phyloP scores from a whole-genome alignment of 2,797 vertebrate species.

The Carapus acus region DNA sequence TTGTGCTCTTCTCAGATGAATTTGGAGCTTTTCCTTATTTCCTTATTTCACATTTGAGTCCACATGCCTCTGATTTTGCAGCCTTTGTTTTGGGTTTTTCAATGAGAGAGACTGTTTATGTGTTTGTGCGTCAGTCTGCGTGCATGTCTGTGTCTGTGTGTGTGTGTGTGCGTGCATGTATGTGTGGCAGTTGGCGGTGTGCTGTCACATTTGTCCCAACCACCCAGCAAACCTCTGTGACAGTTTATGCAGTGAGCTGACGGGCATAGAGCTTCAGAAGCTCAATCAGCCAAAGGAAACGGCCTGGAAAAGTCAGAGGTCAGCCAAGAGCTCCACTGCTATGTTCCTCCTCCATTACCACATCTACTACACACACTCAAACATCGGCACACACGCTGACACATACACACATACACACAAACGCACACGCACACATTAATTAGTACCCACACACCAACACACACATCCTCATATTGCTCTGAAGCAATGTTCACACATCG shows the following conservation, averaged over 20 bases:
- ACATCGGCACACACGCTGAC: no score
- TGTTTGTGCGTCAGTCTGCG: background rate
- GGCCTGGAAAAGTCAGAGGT: background rate
- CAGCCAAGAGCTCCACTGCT: background rate
- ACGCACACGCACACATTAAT: no score
- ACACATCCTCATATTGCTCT: no score
- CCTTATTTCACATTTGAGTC: no score
- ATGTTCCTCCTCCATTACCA: no score
- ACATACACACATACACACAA: no score
- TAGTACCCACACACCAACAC: no score
- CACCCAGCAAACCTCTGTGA: background rate
- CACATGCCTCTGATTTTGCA: no score
- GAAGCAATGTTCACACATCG: no score
- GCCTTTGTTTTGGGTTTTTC: background rate
- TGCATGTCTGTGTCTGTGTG: background rate
- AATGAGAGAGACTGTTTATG: background rate
- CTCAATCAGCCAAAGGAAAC: background rate
- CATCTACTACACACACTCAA: no score
- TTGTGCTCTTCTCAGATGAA: no score
- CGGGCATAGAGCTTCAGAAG: background rate
- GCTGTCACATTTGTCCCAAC: background rate
- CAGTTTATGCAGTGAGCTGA: background rate
- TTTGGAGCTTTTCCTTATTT: no score
- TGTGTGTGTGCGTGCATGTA: constrained; percentile 1
- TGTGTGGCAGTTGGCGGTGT: background rate